These are phyloP conservation scores for Ellobius talpinus DNA, from an alignment of 2,113 vertebrate species.

Conservation along the genomic window DNA sequence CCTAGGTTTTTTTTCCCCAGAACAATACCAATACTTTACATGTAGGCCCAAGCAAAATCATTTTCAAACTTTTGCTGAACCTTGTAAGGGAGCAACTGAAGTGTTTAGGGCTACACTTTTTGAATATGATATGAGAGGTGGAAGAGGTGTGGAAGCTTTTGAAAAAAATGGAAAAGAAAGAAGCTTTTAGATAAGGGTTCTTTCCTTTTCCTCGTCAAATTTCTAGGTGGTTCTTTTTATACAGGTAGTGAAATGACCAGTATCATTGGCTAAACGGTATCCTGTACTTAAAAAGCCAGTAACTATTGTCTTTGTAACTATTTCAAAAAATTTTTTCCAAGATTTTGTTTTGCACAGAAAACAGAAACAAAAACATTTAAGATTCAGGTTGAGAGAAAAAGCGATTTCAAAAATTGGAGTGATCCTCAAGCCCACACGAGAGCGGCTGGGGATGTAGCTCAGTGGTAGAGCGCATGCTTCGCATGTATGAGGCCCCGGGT, in stretches of 20 bases:
- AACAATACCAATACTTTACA: not conserved
- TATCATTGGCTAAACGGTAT: not conserved
- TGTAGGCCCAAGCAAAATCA: not conserved
- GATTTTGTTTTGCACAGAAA: not conserved
- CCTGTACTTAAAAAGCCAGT: not conserved
- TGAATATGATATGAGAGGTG: not conserved
- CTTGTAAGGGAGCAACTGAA: not conserved
- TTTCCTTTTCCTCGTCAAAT: not conserved
- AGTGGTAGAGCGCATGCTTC: slow-evolving; percentile 85
- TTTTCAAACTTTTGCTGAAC: not conserved
- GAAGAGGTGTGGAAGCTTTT: not conserved
- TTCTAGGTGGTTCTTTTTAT: not conserved
- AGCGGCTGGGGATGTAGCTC: slow-evolving; percentile 74
- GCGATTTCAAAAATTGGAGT: not conserved
- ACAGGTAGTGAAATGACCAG: not conserved
- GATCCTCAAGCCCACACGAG: fast-evolving
- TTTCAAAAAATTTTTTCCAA: not conserved
- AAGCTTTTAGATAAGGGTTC: not conserved
- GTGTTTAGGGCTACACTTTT: not conserved
- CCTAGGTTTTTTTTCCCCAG: not conserved
- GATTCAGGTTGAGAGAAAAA: fast-evolving
- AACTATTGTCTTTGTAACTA: not conserved
- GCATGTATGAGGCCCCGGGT: slow-evolving; percentile 85
- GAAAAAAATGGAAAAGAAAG: not conserved
- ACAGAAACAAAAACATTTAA: fast-evolving